Evolutionary conservation across 2,113 vertebrate species (phyloP).

Genomic region (Choloepus hoffmanni): DNA sequence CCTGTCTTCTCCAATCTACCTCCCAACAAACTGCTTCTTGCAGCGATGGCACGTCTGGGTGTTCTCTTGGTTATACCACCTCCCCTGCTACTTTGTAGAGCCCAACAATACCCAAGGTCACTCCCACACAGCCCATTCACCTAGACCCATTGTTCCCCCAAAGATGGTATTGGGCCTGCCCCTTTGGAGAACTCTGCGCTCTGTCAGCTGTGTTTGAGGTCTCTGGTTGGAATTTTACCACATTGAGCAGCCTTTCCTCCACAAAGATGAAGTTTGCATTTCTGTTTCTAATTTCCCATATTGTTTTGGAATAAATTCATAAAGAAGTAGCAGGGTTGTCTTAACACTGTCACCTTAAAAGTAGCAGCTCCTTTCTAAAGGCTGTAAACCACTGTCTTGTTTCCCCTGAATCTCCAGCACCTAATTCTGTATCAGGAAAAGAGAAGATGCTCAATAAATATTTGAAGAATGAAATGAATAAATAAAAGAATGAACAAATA

Average conservation of each 20-base stretch:
- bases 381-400: neutral
- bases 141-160: neutral
- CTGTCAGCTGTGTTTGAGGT: neutral
- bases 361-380: neutral
- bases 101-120: neutral
- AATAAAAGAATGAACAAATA: neutral
- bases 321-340: neutral
- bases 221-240: neutral
- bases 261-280: conserved; percentile 19
- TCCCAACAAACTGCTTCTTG: neutral
- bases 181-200: neutral
- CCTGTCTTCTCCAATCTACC: neutral
- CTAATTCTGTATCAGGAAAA: neutral
- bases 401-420: neutral
- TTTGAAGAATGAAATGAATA: conserved; percentile 48
- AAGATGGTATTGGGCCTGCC: neutral
- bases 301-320: conserved; percentile 44
- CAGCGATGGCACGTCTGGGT: neutral
- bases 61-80: neutral
- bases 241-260: conserved; percentile 22
- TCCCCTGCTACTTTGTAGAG: neutral
- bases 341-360: conserved; percentile 38
- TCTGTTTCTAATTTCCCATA: conserved; percentile 37
- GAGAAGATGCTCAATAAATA: neutral
- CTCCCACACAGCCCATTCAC: neutral